A percentile compares a stretch with the other conserved stretches of the same genome.
Evolutionary conservation across 2,113 vertebrate genomes (phyloP).

Genomic region (Haemorhous mexicanus): DNA sequence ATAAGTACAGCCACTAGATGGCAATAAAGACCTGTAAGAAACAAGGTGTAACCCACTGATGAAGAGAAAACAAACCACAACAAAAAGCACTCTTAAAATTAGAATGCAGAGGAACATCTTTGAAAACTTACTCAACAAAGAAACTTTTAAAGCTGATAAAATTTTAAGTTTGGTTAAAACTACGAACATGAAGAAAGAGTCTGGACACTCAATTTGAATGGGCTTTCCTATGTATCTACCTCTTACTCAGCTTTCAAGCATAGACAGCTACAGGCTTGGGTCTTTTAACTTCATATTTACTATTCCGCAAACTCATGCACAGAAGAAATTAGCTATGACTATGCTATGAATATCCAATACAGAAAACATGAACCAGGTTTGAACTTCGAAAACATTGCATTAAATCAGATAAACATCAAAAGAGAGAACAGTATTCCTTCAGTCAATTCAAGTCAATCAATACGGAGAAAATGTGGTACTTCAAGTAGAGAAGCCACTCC

Average conservation of each 20-base stretch:
- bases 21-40: conserved; percentile 4
- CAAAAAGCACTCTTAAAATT: background rate
- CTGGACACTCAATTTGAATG: background rate
- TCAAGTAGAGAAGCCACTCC: background rate
- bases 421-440: background rate
- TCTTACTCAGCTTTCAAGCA: background rate
- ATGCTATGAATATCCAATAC: background rate
- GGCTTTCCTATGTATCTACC: background rate
- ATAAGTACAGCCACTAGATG: conserved; percentile 25
- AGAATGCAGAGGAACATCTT: background rate
- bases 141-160: background rate
- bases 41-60: background rate
- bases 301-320: background rate
- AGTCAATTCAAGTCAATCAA: background rate
- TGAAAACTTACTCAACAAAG: background rate
- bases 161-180: background rate
- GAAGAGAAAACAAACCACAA: background rate
- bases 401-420: background rate
- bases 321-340: background rate
- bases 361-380: background rate
- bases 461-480: background rate
- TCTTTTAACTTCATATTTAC: background rate
- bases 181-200: background rate
- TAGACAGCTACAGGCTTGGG: background rate
- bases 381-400: background rate